Percentiles rank a stretch among this genome's conserved stretches.
Conservation (phyloP, 2,113 vertebrate genomes). For the Etheostoma spectabile region DNA sequence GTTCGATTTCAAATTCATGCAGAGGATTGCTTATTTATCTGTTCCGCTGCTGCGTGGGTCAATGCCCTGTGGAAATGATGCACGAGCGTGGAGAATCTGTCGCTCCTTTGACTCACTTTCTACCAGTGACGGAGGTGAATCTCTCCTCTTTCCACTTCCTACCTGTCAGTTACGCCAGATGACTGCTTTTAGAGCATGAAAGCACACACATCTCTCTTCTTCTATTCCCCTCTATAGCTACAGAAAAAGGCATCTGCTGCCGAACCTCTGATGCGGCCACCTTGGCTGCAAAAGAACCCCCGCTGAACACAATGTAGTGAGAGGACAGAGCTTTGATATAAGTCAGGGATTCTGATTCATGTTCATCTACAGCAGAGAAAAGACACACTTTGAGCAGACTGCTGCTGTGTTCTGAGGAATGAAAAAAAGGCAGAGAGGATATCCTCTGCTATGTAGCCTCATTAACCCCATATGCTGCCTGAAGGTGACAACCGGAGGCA, state of each 20-base stretch:
- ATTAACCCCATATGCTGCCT: conserved; percentile 65
- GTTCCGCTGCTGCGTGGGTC: conserved; percentile 71
- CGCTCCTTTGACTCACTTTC: conserved; percentile 61
- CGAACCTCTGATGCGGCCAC: conserved; percentile 52
- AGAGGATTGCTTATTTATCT: conserved; percentile 61
- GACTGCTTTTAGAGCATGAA: conserved; percentile 73
- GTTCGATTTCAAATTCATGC: conserved; percentile 70
- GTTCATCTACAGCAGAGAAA: conserved; percentile 34
- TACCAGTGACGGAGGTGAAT: conserved; percentile 65
- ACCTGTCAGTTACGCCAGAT: conserved; percentile 73
- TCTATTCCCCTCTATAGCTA: conserved; percentile 38
- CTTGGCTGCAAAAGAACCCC: conserved; percentile 53
- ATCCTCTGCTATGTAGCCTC: conserved; percentile 45
- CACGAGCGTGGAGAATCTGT: conserved; percentile 41
- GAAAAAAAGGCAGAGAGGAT: conserved; percentile 47
- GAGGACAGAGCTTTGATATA: conserved; percentile 63
- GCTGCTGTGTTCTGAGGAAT: conserved; percentile 32
- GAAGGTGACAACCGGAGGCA: conserved; percentile 66
- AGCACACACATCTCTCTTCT: conserved; percentile 30
- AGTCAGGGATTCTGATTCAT: conserved; percentile 58
- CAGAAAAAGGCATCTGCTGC: conserved; percentile 51
- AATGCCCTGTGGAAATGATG: conserved; percentile 70
- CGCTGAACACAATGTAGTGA: conserved; percentile 54
- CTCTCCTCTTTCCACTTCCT: conserved; percentile 51
- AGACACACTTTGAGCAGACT: conserved; percentile 27